These are phyloP conservation scores for Lacerta viridis DNA, from an alignment of 2,797 vertebrate genomes.

Conservation along the genomic window DNA sequence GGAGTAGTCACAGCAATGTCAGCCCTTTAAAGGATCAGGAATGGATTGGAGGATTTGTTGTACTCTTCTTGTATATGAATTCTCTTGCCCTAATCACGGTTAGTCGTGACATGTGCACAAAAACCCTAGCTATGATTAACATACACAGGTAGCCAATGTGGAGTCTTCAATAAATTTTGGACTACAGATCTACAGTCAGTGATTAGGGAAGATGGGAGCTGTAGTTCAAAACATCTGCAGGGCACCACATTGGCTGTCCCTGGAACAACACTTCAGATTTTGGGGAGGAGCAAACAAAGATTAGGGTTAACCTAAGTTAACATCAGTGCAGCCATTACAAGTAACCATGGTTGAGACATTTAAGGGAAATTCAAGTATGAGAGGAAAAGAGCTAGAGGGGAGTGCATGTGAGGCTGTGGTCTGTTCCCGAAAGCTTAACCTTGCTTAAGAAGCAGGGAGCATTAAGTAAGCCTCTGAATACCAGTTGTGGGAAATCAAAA, in stretches of 20 bases:
- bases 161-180: not conserved
- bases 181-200: not conserved
- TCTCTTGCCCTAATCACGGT: not conserved
- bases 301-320: not conserved
- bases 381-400: not conserved
- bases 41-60: not conserved
- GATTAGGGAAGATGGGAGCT: not conserved
- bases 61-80: not conserved
- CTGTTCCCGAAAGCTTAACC: not conserved
- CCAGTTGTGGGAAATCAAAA: too few species aligned
- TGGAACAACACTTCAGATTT: not conserved
- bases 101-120: not conserved
- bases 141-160: not conserved
- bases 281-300: not conserved
- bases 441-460: not conserved
- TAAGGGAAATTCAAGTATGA: not conserved
- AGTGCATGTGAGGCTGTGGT: not conserved
- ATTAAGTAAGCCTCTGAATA: not conserved
- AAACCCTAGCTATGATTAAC: not conserved
- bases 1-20: not conserved
- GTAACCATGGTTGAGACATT: not conserved
- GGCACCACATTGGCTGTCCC: too few species aligned
- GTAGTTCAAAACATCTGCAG: too few species aligned
- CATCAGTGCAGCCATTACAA: not conserved
- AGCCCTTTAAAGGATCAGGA: not conserved